Percentiles rank a stretch among this genome's conserved stretches.
Evolutionary conservation across 2,113 vertebrate genomes (phyloP).

Genomic region (Boleophthalmus pectinirostris): DNA sequence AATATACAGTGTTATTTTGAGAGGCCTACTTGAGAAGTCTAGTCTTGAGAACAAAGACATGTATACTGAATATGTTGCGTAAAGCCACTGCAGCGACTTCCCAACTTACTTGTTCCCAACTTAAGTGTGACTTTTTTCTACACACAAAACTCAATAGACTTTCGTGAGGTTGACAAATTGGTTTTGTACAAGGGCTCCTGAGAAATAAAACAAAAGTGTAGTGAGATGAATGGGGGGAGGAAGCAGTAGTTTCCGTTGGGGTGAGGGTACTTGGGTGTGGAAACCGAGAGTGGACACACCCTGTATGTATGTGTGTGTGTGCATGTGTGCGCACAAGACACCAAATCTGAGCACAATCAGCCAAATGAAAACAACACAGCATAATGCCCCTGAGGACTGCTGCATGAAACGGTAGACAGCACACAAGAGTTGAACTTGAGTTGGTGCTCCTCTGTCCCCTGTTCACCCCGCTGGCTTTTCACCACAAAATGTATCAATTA

Average conservation of each 20-base stretch:
- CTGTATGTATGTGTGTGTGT: slow-evolving; percentile 21
- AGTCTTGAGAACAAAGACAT: not conserved
- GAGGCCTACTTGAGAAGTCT: not conserved
- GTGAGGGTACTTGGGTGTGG: slow-evolving; percentile 40
- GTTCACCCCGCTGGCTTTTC: slow-evolving; percentile 35
- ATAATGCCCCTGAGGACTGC: slow-evolving; percentile 43
- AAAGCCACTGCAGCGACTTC: slow-evolving; percentile 5
- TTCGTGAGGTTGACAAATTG: slow-evolving; percentile 62
- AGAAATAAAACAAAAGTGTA: slow-evolving; percentile 71
- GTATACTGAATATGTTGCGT: not conserved
- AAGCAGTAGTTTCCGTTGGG: slow-evolving; percentile 61
- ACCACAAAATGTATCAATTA: slow-evolving; percentile 39
- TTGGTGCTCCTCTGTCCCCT: slow-evolving; percentile 33
- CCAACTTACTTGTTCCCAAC: slow-evolving; percentile 33
- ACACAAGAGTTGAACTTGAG: slow-evolving; percentile 42
- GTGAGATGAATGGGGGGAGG: slow-evolving; percentile 64
- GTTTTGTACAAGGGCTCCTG: slow-evolving; percentile 58
- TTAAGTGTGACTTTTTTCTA: slow-evolving; percentile 4
- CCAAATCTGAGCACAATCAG: slow-evolving; percentile 68
- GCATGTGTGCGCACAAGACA: slow-evolving; percentile 48
- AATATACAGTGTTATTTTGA: no score
- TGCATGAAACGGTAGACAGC: slow-evolving; percentile 39
- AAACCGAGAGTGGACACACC: slow-evolving; percentile 54
- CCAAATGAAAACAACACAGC: slow-evolving; percentile 62
- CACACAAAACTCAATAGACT: slow-evolving; percentile 38